Base-by-base conservation (phyloP, 2,113 vertebrate species). In the Rana temporaria region DNA sequence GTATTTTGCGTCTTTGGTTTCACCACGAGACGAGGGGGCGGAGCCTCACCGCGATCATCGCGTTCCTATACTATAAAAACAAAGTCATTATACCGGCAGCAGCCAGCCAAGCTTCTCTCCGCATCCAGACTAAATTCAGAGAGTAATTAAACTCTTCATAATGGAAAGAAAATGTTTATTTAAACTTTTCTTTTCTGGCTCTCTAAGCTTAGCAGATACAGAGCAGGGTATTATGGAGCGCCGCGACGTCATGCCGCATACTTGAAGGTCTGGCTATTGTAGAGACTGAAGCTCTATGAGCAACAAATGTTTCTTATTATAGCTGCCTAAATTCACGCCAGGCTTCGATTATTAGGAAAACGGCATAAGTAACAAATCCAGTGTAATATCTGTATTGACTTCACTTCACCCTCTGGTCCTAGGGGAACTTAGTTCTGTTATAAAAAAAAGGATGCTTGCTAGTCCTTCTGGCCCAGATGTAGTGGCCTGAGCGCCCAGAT, bases 161-260 rank as follows among this genome's bases (percentile, higher is more conserved):
- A 57, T 34, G 70, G 69, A 72, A 72, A 56, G 69, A 72, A 72
- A 72, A 24, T 72, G 69, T 72, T 72, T 72, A 55, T 72, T 48
- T 48, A 48, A 14, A 42, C 14, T 20, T 70, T 52, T 11, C 38
- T n/a, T 69, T n/a, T 16, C 38, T n/a, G n/a, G 24, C 3, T 17
- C 3, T 70, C 38, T 48, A 12, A 53, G 52, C 42, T 24, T 2
- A 32, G 17, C 32, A 48, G 38, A 69, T 12, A 5, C 20, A 53
- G 68, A 26, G 68, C 70, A 0, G 70, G 22, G 20, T 2, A 55
- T 20, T 20, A 20, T 2, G 30, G 26, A 26, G n/a, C 24, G 19
- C 1, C 1, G 15, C 20, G 71, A 26, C 24, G 56, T 60, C 71
- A 18, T 2, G 17, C 4, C 7, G 3, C 4, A 19, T 8, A n/a